Conservation (phyloP, 2,888 invertebrate genomes). For the Miltochrista miniata region DNA sequence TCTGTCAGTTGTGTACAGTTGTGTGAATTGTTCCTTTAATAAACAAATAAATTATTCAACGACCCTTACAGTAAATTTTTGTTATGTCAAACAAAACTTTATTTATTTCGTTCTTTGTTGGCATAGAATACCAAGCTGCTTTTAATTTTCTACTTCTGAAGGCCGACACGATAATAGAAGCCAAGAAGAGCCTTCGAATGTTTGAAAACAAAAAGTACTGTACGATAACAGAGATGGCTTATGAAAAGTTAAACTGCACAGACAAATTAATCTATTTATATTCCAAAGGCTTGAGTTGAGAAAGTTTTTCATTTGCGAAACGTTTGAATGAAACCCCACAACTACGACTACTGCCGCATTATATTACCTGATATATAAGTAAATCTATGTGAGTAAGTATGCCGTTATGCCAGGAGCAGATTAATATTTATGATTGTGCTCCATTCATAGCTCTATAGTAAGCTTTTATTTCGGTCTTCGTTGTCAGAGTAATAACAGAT, state of each 20-base stretch:
- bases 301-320: constrained; percentile 33
- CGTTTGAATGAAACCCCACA: constrained; percentile 17
- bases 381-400: constrained; percentile 14
- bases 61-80: background rate
- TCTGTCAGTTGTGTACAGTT: no score
- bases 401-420: constrained; percentile 14
- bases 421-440: constrained; percentile 23
- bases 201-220: constrained; percentile 56
- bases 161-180: constrained; percentile 33
- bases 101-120: constrained; percentile 33
- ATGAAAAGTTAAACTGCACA: constrained; percentile 50
- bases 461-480: constrained; percentile 4
- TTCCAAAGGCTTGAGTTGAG: constrained; percentile 30
- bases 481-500: constrained; percentile 4
- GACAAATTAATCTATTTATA: constrained; percentile 49
- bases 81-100: constrained; percentile 18
- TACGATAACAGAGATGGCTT: constrained; percentile 51
- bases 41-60: no score
- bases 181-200: constrained; percentile 48
- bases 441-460: constrained; percentile 11
- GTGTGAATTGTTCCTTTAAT: no score
- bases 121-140: constrained; percentile 26
- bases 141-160: constrained; percentile 35
- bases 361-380: constrained; percentile 10
- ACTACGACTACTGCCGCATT: constrained; percentile 1